Percentiles rank a stretch among this genome's conserved stretches.
These are phyloP conservation scores for Pterocles burchelli DNA, from an alignment of 2,113 vertebrate species.

Conservation along the genomic window DNA sequence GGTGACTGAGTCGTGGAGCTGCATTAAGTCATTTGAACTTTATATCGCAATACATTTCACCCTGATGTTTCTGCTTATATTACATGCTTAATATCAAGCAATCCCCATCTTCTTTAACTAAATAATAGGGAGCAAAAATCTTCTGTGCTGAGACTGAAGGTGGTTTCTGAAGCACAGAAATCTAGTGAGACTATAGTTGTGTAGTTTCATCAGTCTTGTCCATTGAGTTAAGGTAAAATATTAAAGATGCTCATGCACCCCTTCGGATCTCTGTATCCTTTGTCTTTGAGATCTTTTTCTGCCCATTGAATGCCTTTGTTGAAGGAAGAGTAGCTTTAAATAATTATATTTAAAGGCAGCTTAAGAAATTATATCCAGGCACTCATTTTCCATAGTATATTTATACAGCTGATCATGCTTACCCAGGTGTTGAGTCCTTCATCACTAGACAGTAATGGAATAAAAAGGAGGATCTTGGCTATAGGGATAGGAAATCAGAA, in stretches of 20 bases:
- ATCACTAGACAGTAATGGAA: neutral
- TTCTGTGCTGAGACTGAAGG: neutral
- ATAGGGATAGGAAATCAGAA: neutral
- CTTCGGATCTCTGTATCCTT: neutral
- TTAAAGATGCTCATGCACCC: neutral
- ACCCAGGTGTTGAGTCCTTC: neutral
- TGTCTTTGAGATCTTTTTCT: neutral
- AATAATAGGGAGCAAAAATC: neutral
- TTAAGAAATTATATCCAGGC: neutral
- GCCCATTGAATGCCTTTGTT: neutral
- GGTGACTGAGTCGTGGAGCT: neutral
- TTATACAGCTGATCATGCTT: neutral
- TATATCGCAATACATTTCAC: neutral
- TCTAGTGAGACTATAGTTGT: neutral
- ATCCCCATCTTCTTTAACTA: neutral
- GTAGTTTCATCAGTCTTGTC: neutral
- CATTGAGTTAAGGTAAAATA: neutral
- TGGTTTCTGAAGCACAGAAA: neutral
- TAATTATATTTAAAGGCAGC: neutral
- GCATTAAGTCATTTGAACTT: neutral
- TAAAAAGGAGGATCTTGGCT: neutral
- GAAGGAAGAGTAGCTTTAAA: neutral
- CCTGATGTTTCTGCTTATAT: neutral
- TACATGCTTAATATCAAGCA: neutral
- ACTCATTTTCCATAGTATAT: neutral